Conservation (phyloP, 1,140 invertebrate genomes). For the Ctenoplectra terminalis region DNA sequence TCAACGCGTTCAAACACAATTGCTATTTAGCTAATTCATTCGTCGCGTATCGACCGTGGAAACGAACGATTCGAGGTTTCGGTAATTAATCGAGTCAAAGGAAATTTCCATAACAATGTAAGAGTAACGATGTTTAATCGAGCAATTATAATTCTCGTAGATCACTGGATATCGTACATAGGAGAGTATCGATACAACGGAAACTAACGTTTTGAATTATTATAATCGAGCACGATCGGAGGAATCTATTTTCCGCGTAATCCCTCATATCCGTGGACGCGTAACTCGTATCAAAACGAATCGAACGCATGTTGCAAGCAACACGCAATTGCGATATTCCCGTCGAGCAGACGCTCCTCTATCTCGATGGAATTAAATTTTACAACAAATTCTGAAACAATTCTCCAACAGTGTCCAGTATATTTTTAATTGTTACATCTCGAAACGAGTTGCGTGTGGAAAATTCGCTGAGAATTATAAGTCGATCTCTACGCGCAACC, state of each 20-base stretch:
- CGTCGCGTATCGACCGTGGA: not conserved
- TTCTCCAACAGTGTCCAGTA: not conserved
- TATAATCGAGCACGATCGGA: constrained; percentile 18
- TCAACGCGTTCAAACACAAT: not conserved
- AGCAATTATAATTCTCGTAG: constrained; percentile 20
- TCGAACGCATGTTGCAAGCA: not conserved
- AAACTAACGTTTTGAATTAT: constrained; percentile 39
- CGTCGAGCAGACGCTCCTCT: not conserved
- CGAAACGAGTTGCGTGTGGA: too few species aligned
- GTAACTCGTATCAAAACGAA: constrained; percentile 33
- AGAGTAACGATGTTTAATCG: constrained; percentile 43
- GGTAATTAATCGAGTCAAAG: constrained; percentile 43
- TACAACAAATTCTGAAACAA: not conserved
- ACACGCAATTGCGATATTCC: not conserved
- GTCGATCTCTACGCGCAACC: not conserved
- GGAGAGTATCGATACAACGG: not conserved
- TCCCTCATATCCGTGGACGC: constrained; percentile 21
- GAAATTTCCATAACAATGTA: constrained; percentile 52
- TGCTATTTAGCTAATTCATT: not conserved
- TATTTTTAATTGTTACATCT: constrained; percentile 19
- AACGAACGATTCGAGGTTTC: constrained; percentile 19
- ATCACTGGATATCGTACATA: constrained; percentile 1
- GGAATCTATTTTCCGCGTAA: constrained; percentile 45
- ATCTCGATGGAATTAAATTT: not conserved
- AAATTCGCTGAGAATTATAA: constrained; percentile 5